Evolutionary conservation across 2,888 invertebrate genomes (phyloP).

Genomic region (Hemaris fuciformis): DNA sequence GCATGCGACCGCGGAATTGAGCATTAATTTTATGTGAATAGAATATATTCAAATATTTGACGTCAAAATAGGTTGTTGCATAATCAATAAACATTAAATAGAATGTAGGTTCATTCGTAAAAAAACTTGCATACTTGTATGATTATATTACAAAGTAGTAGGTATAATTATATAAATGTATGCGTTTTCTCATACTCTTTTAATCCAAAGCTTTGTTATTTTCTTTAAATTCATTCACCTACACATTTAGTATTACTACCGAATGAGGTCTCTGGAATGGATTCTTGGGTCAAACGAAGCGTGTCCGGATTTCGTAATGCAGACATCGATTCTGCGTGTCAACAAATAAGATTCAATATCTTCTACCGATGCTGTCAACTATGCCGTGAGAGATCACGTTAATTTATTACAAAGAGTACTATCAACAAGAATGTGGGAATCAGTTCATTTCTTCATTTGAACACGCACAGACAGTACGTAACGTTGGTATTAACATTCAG

Average conservation of each 20-base stretch:
- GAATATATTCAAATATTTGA: too few relatives aligned
- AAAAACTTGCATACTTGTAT: too few relatives aligned
- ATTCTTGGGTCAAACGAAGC: conserved; percentile 34
- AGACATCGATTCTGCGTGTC: not conserved
- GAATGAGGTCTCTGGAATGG: conserved; percentile 13
- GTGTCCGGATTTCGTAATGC: not conserved
- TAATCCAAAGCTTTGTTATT: not conserved
- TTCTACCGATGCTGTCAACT: not conserved
- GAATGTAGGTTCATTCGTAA: too few relatives aligned
- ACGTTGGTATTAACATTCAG: not conserved
- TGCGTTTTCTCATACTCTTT: too few relatives aligned
- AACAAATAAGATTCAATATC: not conserved
- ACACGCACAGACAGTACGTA: not conserved
- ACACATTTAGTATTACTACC: not conserved
- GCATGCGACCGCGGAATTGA: too few relatives aligned
- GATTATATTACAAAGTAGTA: not conserved
- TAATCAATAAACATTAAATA: too few relatives aligned
- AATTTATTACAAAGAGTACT: not conserved
- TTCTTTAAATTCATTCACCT: not conserved
- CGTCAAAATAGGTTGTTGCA: too few relatives aligned
- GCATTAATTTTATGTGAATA: too few relatives aligned
- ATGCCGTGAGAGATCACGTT: not conserved
- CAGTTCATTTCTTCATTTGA: not conserved
- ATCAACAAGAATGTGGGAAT: conserved; percentile 2
- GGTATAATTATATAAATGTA: not conserved